Conservation (phyloP, 1,140 invertebrate species). For the Pseudobourletiella spinata region DNA sequence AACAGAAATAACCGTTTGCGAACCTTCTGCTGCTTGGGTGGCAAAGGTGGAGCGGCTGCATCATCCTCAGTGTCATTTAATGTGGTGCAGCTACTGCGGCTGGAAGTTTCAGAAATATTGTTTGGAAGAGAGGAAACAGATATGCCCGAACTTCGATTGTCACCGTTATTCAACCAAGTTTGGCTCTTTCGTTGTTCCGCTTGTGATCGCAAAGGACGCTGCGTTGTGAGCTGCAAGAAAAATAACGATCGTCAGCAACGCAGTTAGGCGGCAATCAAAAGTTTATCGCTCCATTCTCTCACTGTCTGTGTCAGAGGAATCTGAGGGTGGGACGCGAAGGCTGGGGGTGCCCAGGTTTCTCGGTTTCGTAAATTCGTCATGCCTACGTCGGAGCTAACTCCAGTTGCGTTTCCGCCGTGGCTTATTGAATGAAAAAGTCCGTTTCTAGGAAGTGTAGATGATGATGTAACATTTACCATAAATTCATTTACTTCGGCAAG, state of each 20-base stretch:
- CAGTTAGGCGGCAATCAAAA: not conserved
- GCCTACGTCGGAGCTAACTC: too few relatives aligned
- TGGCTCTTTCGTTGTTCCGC: conserved; percentile 35
- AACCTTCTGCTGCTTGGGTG: conserved; percentile 17
- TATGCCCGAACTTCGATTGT: conserved; percentile 34
- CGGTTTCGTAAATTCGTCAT: too few relatives aligned
- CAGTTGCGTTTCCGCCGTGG: too few relatives aligned
- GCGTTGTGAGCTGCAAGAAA: conserved; percentile 13
- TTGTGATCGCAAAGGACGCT: conserved; percentile 19
- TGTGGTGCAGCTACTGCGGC: conserved; percentile 26
- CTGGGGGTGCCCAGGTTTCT: too few relatives aligned
- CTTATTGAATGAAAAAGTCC: too few relatives aligned
- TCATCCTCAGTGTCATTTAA: conserved; percentile 1
- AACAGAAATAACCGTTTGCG: too few relatives aligned
- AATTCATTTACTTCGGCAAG: not conserved
- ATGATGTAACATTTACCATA: not conserved
- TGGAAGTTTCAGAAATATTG: conserved; percentile 29
- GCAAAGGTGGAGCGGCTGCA: conserved; percentile 24
- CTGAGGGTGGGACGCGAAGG: too few relatives aligned
- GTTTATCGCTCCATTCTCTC: not conserved
- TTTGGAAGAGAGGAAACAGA: conserved; percentile 14
- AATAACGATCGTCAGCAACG: not conserved
- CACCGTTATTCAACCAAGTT: conserved; percentile 36
- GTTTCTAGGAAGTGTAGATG: conserved; percentile 12
- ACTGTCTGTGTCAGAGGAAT: conserved; percentile 25